A percentile compares a stretch with the other conserved stretches of the same genome.
Evolutionary conservation across 2,888 invertebrate genomes (phyloP).

Genomic region (Clanis bilineata): DNA sequence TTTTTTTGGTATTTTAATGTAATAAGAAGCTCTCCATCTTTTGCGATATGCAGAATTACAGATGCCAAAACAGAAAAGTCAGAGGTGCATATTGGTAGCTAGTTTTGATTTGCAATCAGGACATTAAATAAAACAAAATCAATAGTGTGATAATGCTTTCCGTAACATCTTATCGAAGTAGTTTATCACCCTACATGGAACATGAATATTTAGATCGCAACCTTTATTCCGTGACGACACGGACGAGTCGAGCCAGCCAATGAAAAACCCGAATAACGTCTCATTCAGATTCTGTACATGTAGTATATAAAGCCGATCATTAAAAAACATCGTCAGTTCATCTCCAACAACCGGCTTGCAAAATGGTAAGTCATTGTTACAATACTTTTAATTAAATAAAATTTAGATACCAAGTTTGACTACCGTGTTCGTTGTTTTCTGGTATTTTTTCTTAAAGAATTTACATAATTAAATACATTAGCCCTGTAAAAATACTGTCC

Average conservation of each 20-base stretch:
- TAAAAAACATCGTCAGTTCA: slow-evolving; percentile 41
- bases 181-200: background rate
- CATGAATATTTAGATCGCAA: slow-evolving; percentile 16
- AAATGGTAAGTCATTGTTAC: slow-evolving; percentile 48
- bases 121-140: too few relatives aligned
- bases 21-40: too few relatives aligned
- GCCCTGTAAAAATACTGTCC: too few relatives aligned
- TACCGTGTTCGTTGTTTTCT: too few relatives aligned
- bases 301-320: slow-evolving; percentile 50
- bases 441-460: background rate
- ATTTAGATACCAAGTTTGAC: background rate
- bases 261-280: slow-evolving; percentile 31
- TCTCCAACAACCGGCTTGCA: slow-evolving; percentile 44
- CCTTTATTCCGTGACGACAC: slow-evolving; percentile 35
- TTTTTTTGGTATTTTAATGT: too few relatives aligned
- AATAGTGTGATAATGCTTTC: too few relatives aligned
- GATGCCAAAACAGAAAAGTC: too few relatives aligned
- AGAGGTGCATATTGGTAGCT: too few relatives aligned
- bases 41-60: too few relatives aligned
- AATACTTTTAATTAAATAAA: background rate
- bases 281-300: slow-evolving; percentile 41
- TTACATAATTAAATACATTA: background rate
- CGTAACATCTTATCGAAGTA: background rate
- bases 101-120: too few relatives aligned
- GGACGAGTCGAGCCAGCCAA: slow-evolving; percentile 13